Evolutionary conservation across 2,888 invertebrate species (phyloP), one percentile per base, ranked within the genome.

Genomic region (Caenorhabditis sulstoni): DNA sequence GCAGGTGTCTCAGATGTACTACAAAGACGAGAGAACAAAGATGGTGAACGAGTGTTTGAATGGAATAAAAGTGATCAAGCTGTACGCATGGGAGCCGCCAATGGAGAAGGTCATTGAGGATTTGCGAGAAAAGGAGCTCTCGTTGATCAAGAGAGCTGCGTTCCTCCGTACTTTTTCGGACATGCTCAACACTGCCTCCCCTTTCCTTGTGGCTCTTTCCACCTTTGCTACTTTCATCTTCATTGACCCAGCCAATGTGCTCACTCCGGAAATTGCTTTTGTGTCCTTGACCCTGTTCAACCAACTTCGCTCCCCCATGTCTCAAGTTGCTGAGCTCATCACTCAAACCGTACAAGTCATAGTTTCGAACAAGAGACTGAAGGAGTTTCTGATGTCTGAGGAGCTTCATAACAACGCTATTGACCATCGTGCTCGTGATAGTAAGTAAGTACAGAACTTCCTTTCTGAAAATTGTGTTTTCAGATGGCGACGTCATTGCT

Each of bases 231-330:
- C 89, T 8, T 89, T 87, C 75, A 85, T 88, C 41, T 81, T 79
- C 61, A 74, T 85, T 35, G 89, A 89, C 57, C 74, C 85, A 14
- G 64, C 55, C 18, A 89, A 89, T 59, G 83, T 90, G 18, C 76
- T 89, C 7, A 89, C 89, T 7, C 89, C 89, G 3, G 83, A 94
- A 92, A 96, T 94, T 91, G 97, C 97, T 90, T 98, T 98, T 93
- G 97, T 97, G 90, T 95, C 97, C 90, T 93, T 98, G 90, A 95
- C 97, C 91, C 94, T 97, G 91, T 96, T 98, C 94, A 97, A 98
- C 93, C 96, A 97, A 90, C 94, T 98, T 90, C 94, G 97, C 91
- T 95, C 96, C 91, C 97, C 97, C 90, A 93, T 98, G 92, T 95
- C 95, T 91, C 95, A 97, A 94, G 94, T 96, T 58, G 94, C 89